phyloP scores from a whole-genome alignment of 2,113 vertebrate species.

The Scartelaos histophorus region DNA sequence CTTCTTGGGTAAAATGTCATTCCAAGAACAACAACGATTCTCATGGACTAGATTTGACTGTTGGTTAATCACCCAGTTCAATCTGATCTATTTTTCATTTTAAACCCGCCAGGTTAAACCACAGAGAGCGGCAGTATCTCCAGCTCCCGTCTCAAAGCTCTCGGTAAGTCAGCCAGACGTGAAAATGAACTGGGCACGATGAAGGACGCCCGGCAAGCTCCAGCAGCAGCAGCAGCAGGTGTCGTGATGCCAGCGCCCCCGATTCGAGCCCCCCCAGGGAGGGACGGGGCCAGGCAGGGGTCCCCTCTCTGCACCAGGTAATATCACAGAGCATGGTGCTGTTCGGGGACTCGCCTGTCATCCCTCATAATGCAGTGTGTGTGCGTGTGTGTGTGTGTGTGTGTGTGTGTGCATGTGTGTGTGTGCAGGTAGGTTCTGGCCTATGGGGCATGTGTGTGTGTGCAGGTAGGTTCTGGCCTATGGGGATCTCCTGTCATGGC shows the following conservation, averaged over 20 bases:
- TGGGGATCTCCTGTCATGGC: constrained; percentile 41
- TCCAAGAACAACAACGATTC: too few relatives aligned
- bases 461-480: constrained; percentile 5
- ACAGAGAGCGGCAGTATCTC: neutral
- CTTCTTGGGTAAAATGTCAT: too few relatives aligned
- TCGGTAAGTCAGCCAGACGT: neutral
- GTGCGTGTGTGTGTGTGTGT: neutral
- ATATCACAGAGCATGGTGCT: constrained; percentile 51
- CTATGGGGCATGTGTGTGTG: too few relatives aligned
- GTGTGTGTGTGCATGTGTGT: too few relatives aligned
- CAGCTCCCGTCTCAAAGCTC: neutral
- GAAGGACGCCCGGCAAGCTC: constrained; percentile 34
- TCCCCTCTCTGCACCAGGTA: constrained; percentile 39
- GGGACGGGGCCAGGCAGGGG: constrained; percentile 51
- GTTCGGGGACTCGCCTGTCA: constrained; percentile 50
- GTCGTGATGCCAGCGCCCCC: constrained; percentile 43
- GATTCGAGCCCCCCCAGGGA: constrained; percentile 44
- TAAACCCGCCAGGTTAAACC: neutral
- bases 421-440: neutral
- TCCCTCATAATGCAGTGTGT: constrained; percentile 6
- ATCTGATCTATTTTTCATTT: too few relatives aligned
- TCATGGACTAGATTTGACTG: too few relatives aligned
- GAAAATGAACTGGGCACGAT: neutral
- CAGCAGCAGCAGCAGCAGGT: constrained; percentile 32
- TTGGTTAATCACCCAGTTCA: too few relatives aligned